These are phyloP conservation scores for Cromileptes altivelis DNA, from an alignment of 2,113 vertebrate genomes.

Conservation along the genomic window DNA sequence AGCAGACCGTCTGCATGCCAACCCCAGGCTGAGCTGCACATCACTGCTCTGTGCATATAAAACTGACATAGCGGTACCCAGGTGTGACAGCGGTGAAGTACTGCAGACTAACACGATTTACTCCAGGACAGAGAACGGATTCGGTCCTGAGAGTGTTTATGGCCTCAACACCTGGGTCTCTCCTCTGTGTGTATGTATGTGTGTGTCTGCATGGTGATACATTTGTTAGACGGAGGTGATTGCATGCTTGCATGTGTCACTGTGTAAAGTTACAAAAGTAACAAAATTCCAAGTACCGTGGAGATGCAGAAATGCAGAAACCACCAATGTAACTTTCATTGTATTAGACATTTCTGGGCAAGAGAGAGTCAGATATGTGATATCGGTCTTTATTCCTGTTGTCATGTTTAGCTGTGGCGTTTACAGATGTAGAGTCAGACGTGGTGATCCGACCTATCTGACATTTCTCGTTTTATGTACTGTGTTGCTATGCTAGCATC, in stretches of 20 bases:
- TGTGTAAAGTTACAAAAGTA: background rate
- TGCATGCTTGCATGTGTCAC: background rate
- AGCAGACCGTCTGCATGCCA: conserved; percentile 3
- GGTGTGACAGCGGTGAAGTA: conserved; percentile 48
- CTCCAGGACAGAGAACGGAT: conserved; percentile 35
- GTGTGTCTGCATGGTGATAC: conserved; percentile 13
- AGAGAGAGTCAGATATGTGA: no score
- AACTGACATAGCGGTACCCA: conserved; percentile 26
- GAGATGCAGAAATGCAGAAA: background rate
- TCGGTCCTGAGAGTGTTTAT: conserved; percentile 27
- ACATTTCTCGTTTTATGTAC: no score
- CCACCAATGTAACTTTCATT: no score
- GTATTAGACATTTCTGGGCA: no score
- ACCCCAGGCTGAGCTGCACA: conserved; percentile 1
- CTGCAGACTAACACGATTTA: conserved; percentile 31
- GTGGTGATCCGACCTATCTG: no score
- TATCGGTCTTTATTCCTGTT: no score
- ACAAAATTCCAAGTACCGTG: background rate
- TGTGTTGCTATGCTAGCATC: no score
- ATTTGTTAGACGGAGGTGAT: background rate
- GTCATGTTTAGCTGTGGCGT: no score
- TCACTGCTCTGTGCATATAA: background rate
- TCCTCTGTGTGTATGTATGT: background rate
- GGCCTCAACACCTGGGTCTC: conserved; percentile 51
- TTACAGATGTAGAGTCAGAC: no score